Percentiles rank a stretch among this genome's conserved stretches.
Evolutionary conservation across 2,888 invertebrate species (phyloP).

Genomic region (Unio pictorum): DNA sequence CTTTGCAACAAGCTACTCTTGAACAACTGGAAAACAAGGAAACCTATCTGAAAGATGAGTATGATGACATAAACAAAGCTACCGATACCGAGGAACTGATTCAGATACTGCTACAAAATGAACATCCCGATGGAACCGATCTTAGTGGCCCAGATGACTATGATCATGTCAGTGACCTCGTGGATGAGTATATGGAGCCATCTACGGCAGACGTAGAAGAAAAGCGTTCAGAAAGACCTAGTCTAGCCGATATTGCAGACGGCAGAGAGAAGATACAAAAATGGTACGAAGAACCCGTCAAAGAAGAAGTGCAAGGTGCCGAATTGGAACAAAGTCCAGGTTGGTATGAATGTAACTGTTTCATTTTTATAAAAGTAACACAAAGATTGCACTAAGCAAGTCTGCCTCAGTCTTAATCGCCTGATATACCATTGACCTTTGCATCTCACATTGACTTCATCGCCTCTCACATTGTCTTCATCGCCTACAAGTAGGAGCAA

Average conservation of each 20-base stretch:
- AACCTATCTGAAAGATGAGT: constrained; percentile 30
- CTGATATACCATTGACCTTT: no score
- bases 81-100: constrained; percentile 39
- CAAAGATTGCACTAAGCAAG: no score
- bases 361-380: no score
- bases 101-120: constrained; percentile 20
- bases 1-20: constrained; percentile 53
- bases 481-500: no score
- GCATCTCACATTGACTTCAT: no score
- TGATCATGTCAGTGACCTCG: constrained; percentile 1
- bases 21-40: constrained; percentile 45
- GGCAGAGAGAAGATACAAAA: background rate
- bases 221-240: background rate
- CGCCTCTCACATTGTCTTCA: no score
- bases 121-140: no score
- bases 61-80: constrained; percentile 39
- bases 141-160: background rate
- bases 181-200: constrained; percentile 5
- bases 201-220: background rate
- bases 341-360: no score
- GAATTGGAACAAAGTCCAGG: background rate
- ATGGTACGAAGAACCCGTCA: constrained; percentile 1
- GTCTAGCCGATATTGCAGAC: no score
- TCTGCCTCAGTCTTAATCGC: no score
- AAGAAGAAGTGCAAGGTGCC: background rate